A percentile compares a stretch with the other conserved stretches of the same genome.
These are phyloP conservation scores for Aix galericulata DNA, from an alignment of 2,113 vertebrate genomes.

Conservation along the genomic window DNA sequence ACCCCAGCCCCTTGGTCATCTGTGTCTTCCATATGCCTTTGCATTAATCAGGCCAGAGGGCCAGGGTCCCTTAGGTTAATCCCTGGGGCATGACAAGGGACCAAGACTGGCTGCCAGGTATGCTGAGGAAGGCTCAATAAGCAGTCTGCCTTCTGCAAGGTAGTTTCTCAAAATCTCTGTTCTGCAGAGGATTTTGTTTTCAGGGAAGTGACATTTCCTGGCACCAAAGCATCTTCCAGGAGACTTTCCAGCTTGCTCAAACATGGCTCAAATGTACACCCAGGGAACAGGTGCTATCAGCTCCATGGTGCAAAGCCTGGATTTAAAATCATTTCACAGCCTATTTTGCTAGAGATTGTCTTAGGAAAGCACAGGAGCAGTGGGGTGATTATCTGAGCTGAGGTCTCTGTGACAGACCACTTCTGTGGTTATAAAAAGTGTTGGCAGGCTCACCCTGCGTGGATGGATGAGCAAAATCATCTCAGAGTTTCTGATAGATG, in stretches of 20 bases:
- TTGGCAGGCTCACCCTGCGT: not conserved
- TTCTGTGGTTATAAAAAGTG: not conserved
- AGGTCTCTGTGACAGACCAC: not conserved
- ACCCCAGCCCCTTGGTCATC: not conserved
- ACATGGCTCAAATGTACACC: no score
- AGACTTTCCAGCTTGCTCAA: not conserved
- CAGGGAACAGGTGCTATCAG: not conserved
- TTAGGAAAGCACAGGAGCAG: not conserved
- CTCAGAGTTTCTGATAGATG: not conserved
- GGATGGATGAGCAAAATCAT: not conserved
- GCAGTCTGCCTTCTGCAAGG: not conserved
- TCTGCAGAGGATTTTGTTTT: not conserved
- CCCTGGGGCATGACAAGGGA: not conserved
- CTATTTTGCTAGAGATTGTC: not conserved
- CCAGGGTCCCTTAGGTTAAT: not conserved
- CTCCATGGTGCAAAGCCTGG: not conserved
- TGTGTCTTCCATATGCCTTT: not conserved
- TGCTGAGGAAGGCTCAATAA: not conserved
- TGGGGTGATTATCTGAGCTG: not conserved
- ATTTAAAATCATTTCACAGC: not conserved
- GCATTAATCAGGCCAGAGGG: not conserved
- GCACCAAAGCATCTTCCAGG: not conserved
- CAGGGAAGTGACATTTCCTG: not conserved
- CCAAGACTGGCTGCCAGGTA: not conserved
- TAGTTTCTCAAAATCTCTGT: not conserved